Base-by-base conservation (phyloP, 2,888 invertebrate species). In the Drosophila prostipennis region DNA sequence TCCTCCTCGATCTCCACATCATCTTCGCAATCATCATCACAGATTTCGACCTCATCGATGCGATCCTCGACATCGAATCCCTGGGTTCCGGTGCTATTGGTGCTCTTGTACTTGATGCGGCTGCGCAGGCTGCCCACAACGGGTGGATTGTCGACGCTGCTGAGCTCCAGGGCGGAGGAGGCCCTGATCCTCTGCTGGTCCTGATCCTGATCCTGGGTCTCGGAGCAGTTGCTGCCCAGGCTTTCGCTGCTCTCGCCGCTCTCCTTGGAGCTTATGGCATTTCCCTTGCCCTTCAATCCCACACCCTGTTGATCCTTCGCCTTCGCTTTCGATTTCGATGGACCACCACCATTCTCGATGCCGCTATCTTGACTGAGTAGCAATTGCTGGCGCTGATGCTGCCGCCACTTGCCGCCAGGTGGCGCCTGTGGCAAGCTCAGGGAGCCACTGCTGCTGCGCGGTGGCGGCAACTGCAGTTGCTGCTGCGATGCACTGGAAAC, bases 281-380 rank as follows among this genome's bases (percentile, higher is more conserved):
- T 6, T 32, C 10, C 32, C 6, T 43, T 43, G 2, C 16, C 42
- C 16, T 32, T 32, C 29, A 7, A 2, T 34, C 48, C 48, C 32
- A 2, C 34, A 2, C 48, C 48, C 48, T 48, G 48, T 8, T 29
- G 29, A 29, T 29, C 36, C 14, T 54, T 46, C 26, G 45, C 29
- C 19, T 19, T 19, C 26, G 45, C 29, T 2, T 19, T 19, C 19
- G 19, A 19, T 14, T 54, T 46, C 19, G 26, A 14, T 34, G 40
- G 52, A 14, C 34, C 69, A 19, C 34, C 69, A 19, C 58, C 71
- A 48, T 82, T 87, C 56, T 92, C 92, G 40, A 92, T 92, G 74
- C 92, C 92, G 57, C 92, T 92, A 72, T 92, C 92, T 67, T 91
- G 91, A 19, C 92, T 92, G 58, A 92, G 81, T 11, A 81, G 68